These are phyloP conservation scores for Paradisaea rubra DNA, from an alignment of 2,113 vertebrate genomes.

Conservation along the genomic window DNA sequence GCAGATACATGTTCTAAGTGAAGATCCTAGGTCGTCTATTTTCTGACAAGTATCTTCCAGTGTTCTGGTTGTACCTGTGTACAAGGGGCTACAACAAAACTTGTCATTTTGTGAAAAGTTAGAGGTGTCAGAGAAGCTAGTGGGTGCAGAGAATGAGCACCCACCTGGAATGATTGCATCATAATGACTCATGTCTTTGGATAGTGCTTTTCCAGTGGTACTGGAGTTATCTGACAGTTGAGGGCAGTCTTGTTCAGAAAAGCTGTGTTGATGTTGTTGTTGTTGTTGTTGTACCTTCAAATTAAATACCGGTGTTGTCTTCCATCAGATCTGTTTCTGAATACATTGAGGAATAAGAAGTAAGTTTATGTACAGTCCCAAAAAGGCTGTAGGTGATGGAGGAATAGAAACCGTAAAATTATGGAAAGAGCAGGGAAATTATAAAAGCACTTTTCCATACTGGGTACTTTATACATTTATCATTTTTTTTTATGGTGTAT, in stretches of 20 bases:
- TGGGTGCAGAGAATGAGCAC: background rate
- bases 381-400: background rate
- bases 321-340: background rate
- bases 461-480: background rate
- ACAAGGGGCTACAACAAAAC: background rate
- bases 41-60: background rate
- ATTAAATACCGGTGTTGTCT: background rate
- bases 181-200: background rate
- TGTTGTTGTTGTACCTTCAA: background rate
- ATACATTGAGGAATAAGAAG: background rate
- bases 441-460: background rate
- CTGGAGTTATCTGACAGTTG: background rate
- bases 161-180: background rate
- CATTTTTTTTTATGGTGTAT: background rate
- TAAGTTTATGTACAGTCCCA: background rate
- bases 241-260: background rate
- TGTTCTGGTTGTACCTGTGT: background rate
- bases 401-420: background rate
- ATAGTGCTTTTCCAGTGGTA: background rate
- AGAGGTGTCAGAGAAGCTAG: background rate
- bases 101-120: background rate
- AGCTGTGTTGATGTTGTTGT: background rate
- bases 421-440: background rate
- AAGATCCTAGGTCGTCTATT: background rate
- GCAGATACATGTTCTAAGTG: background rate